Conservation (phyloP, 2,888 invertebrate species). For the Mesopsocus fuscifrons region DNA sequence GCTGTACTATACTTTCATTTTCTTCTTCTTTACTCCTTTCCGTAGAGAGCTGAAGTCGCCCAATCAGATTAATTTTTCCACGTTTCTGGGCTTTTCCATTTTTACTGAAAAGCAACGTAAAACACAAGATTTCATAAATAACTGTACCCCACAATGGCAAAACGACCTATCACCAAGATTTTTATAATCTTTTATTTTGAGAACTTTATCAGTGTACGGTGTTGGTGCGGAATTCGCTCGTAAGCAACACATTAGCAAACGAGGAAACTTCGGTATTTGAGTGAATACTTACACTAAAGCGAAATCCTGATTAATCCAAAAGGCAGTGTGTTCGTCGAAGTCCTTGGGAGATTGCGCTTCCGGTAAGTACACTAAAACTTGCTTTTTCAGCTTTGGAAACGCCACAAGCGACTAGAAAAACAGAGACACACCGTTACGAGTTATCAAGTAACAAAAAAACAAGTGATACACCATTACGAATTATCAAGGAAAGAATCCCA, state of each 20-base stretch:
- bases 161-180: too few relatives aligned
- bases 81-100: conserved; percentile 86
- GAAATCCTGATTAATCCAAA: conserved; percentile 97
- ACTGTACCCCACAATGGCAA: too few relatives aligned
- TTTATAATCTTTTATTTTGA: too few relatives aligned
- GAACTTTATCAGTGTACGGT: too few relatives aligned
- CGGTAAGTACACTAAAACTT: conserved; percentile 68
- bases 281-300: conserved; percentile 48
- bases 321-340: conserved; percentile 77
- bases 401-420: conserved; percentile 63
- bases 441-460: too few relatives aligned
- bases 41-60: conserved; percentile 83
- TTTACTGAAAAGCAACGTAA: conserved; percentile 37
- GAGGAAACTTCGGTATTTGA: too few relatives aligned
- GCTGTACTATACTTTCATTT: conserved; percentile 94
- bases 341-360: conserved; percentile 77
- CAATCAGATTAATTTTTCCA: conserved; percentile 92
- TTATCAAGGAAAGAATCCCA: conserved; percentile 5
- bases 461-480: neutral
- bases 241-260: too few relatives aligned
- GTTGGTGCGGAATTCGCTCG: too few relatives aligned
- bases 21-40: conserved; percentile 93
- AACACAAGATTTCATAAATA: conserved; percentile 10
- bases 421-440: neutral
- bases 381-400: conserved; percentile 89